A percentile compares a stretch with the other conserved stretches of the same genome.
phyloP scores from a whole-genome alignment of 2,113 vertebrate genomes.

The Tichodroma muraria region DNA sequence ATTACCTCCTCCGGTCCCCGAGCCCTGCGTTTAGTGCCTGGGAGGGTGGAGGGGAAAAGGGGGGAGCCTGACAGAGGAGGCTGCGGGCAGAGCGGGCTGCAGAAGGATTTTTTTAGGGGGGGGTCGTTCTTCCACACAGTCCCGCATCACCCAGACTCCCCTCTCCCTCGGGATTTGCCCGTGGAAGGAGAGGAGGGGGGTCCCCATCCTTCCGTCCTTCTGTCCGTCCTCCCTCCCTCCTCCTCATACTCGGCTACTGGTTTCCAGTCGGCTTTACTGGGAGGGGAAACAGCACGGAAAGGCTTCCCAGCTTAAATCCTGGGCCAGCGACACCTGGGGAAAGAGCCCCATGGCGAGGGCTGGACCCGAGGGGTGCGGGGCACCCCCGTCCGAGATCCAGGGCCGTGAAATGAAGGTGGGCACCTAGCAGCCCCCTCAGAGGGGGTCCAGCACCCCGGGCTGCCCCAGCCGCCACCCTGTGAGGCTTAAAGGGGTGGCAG shows the following conservation, averaged over 20 bases:
- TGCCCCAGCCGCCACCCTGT: accelerated
- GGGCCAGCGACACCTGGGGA: not conserved
- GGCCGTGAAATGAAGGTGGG: not conserved
- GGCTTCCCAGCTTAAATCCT: not conserved
- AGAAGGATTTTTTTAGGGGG: too few relatives aligned
- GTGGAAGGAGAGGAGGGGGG: not conserved
- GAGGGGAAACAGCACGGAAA: too few relatives aligned
- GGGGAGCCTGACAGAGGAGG: not conserved
- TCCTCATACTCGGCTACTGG: not conserved
- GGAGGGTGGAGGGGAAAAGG: not conserved
- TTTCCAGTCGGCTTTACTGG: not conserved
- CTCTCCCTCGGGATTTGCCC: not conserved
- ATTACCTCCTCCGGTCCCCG: not conserved
- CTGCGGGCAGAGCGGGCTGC: not conserved
- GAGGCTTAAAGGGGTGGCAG: not conserved
- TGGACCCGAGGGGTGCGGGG: not conserved
- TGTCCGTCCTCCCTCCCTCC: not conserved
- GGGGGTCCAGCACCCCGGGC: not conserved
- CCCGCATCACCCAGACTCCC: not conserved
- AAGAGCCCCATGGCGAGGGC: accelerated
- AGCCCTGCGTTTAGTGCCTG: not conserved
- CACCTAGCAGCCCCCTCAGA: not conserved
- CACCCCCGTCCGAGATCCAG: not conserved
- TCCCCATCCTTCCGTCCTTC: not conserved
- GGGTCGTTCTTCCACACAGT: not conserved